A percentile compares a stretch with the other conserved stretches of the same genome.
phyloP scores from a whole-genome alignment of 2,113 vertebrate genomes.

The Nibea coibor region DNA sequence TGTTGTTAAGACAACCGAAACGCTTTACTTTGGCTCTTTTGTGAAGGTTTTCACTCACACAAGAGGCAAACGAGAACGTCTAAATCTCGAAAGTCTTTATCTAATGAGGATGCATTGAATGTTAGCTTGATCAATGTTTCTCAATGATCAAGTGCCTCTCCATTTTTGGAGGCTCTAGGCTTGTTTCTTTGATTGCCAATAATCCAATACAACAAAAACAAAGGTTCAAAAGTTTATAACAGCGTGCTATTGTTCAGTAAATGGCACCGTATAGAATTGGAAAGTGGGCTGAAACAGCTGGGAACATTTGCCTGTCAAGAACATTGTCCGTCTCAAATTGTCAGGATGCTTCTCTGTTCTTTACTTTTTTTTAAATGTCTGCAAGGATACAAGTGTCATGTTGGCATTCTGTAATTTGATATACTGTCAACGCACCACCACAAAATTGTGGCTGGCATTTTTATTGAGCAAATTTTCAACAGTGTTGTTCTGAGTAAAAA shows the following conservation, averaged over 20 bases:
- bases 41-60: not conserved
- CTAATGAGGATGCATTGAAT: not conserved
- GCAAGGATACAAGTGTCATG: not conserved
- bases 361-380: not conserved
- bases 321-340: not conserved
- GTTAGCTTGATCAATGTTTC: not conserved
- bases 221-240: not conserved
- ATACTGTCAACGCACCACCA: constrained; percentile 6
- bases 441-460: constrained; percentile 16
- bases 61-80: not conserved
- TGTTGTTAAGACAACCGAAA: not conserved
- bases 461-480: constrained; percentile 23
- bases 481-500: constrained; percentile 9
- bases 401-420: constrained; percentile 16
- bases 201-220: not conserved
- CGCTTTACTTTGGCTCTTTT: not conserved
- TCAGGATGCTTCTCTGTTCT: not conserved
- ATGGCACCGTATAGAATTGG: not conserved
- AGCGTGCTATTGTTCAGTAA: not conserved
- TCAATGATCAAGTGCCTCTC: too few relatives aligned
- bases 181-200: not conserved
- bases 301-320: not conserved
- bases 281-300: not conserved
- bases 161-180: not conserved
- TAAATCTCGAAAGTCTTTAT: not conserved